phyloP scores from a whole-genome alignment of 2,888 invertebrate species.

The Tenthredo scrophulariae region DNA sequence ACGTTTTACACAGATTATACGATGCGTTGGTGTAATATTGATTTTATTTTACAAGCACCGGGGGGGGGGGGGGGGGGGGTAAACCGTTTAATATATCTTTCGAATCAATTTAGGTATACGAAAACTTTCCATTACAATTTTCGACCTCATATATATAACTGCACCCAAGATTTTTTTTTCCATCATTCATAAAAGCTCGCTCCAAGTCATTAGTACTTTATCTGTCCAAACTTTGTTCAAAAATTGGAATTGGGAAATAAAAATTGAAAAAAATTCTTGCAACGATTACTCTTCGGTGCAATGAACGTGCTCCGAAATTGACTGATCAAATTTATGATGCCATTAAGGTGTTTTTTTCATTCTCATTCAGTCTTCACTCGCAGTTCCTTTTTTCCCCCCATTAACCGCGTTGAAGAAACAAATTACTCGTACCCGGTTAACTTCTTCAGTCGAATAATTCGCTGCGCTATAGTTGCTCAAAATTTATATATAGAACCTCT shows the following conservation, averaged over 20 bases:
- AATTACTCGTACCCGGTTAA: slow-evolving; percentile 4
- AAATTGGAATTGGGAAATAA: background rate
- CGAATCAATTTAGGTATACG: slow-evolving; percentile 19
- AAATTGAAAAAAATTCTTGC: background rate
- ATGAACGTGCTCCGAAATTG: background rate
- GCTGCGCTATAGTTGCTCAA: slow-evolving; percentile 1
- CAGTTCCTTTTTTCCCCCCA: slow-evolving; percentile 26
- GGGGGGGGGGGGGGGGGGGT: background rate
- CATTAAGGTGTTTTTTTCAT: background rate
- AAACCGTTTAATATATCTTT: background rate
- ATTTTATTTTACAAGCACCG: slow-evolving; percentile 9
- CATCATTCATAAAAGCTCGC: background rate
- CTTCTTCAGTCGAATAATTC: slow-evolving; percentile 11
- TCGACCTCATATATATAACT: background rate
- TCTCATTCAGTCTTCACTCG: background rate
- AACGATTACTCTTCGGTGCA: background rate
- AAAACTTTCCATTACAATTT: slow-evolving; percentile 10
- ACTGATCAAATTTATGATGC: slow-evolving; percentile 32
- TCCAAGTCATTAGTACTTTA: background rate
- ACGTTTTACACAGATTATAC: slow-evolving; percentile 33
- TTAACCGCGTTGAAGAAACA: background rate
- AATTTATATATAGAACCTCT: background rate
- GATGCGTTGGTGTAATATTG: slow-evolving; percentile 17
- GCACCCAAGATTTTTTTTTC: background rate
- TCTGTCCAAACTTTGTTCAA: background rate